Evolutionary conservation across 2,797 vertebrate genomes (phyloP).

Genomic region (Pipistrellus nathusii): DNA sequence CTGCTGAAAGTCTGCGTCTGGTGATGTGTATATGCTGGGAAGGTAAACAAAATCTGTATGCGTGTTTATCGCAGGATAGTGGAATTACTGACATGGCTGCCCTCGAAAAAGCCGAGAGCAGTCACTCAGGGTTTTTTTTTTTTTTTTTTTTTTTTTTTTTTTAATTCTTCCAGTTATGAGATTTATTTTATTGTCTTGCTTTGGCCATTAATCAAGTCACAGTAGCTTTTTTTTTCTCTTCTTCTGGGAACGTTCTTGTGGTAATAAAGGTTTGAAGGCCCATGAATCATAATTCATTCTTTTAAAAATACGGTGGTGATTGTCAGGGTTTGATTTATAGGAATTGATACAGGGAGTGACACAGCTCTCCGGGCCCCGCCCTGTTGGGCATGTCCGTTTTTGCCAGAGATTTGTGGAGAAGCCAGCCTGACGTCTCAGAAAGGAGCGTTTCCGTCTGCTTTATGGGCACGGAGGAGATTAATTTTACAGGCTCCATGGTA

Average conservation of each 20-base stretch:
- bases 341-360: conserved; percentile 74
- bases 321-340: conserved; percentile 79
- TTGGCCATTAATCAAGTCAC: conserved; percentile 78
- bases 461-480: conserved; percentile 59
- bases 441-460: conserved; percentile 17
- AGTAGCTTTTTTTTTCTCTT: neutral
- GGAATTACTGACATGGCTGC: conserved; percentile 68
- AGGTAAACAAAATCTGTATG: conserved; percentile 62
- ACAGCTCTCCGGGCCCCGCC: conserved; percentile 74
- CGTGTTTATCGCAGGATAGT: conserved; percentile 53
- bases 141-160: neutral
- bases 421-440: neutral
- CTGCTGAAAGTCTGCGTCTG: conserved; percentile 31
- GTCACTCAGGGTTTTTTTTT: conserved; percentile 25
- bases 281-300: conserved; percentile 80
- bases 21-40: conserved; percentile 39
- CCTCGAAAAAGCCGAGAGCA: conserved; percentile 58
- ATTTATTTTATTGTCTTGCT: conserved; percentile 81
- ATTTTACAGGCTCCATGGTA: conserved; percentile 64
- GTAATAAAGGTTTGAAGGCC: conserved; percentile 79
- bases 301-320: conserved; percentile 72
- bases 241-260: conserved; percentile 70
- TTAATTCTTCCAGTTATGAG: conserved; percentile 68
- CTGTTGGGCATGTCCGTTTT: conserved; percentile 71
- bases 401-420: conserved; percentile 65